Conservation (phyloP, 2,888 invertebrate species). For the Hypomecis punctinalis region DNA sequence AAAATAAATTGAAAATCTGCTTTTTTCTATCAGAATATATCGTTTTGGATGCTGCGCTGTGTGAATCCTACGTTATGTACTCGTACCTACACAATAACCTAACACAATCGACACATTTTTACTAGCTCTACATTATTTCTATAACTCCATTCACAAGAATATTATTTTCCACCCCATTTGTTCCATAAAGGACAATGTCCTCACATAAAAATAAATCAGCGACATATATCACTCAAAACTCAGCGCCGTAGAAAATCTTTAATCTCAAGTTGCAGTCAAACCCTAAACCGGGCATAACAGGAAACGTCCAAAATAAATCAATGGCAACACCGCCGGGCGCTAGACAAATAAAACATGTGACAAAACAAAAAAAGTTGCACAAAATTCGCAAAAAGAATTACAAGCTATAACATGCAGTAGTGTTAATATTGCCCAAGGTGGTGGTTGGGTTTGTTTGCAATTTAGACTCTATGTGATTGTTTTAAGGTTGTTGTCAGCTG, state of each 20-base stretch:
- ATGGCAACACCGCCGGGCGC: conserved; percentile 50
- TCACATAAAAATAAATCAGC: conserved; percentile 60
- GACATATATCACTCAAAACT: conserved; percentile 64
- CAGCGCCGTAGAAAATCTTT: conserved; percentile 52
- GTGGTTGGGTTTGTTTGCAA: conserved; percentile 42
- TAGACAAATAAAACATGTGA: conserved; percentile 77
- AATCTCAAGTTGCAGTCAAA: conserved; percentile 74
- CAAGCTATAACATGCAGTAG: conserved; percentile 83
- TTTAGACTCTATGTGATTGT: conserved; percentile 50
- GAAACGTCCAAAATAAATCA: conserved; percentile 77
- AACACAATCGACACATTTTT: background rate
- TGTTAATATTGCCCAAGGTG: conserved; percentile 65
- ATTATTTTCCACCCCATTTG: conserved; percentile 31
- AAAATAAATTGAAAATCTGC: too few species aligned
- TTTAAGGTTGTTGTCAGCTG: conserved; percentile 59
- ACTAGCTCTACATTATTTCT: background rate
- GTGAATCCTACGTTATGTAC: too few species aligned
- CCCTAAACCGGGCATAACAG: conserved; percentile 70
- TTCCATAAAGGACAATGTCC: conserved; percentile 34
- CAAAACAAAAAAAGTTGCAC: conserved; percentile 68
- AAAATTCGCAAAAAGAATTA: conserved; percentile 83
- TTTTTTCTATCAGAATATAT: too few species aligned
- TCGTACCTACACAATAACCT: too few species aligned
- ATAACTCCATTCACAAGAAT: conserved; percentile 23
- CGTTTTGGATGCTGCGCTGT: too few species aligned